Percentiles rank a stretch among this genome's conserved stretches.
Evolutionary conservation across 2,888 invertebrate species (phyloP).

Genomic region (Periphyllus acericola): DNA sequence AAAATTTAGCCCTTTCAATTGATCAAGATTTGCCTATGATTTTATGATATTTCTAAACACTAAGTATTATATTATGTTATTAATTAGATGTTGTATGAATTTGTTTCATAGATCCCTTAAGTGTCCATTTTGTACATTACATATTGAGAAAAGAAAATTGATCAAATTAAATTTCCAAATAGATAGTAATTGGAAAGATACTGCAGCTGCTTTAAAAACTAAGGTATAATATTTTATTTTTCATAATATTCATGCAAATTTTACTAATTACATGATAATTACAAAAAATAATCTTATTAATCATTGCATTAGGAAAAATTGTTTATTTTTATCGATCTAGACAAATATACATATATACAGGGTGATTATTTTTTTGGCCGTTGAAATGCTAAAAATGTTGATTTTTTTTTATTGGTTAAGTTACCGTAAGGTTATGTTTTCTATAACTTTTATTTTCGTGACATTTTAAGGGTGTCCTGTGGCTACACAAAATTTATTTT

Average conservation of each 20-base stretch:
- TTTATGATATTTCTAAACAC: too few relatives aligned
- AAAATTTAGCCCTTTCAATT: too few relatives aligned
- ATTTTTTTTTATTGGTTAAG: not conserved
- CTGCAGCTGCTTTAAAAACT: not conserved
- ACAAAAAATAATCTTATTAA: not conserved
- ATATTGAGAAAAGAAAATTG: not conserved
- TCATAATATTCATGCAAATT: not conserved
- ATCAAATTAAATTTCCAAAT: slow-evolving; percentile 1
- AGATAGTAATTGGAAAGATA: not conserved
- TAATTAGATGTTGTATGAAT: not conserved
- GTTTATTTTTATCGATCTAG: not conserved
- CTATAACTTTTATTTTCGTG: too few relatives aligned
- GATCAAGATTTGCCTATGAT: too few relatives aligned
- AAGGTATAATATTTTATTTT: not conserved
- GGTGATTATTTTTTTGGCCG: not conserved
- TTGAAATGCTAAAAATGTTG: not conserved
- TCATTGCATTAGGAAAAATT: not conserved
- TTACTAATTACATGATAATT: too few relatives aligned
- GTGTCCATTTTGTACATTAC: not conserved
- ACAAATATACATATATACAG: not conserved
- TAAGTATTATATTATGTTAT: not conserved
- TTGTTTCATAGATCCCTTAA: not conserved
- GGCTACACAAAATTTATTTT: too few relatives aligned
- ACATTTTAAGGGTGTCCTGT: too few relatives aligned
- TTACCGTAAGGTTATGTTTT: too few relatives aligned